These are phyloP conservation scores for Drosophila pseudoobscura DNA, from an alignment of 1,140 invertebrate genomes.

Conservation along the genomic window DNA sequence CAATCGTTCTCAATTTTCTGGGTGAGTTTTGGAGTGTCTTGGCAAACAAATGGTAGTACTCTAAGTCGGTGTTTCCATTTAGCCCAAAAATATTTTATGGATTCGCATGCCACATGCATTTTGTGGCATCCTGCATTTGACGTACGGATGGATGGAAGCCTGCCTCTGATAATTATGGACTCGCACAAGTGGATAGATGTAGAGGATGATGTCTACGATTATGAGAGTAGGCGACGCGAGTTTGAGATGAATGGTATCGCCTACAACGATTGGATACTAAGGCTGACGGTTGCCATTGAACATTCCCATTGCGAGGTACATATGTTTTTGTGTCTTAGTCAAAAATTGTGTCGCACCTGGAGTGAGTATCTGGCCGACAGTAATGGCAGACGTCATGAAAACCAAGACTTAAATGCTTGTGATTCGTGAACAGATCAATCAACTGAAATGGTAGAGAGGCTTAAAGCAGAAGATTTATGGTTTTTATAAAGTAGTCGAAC, in stretches of 20 bases:
- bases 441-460: conserved; percentile 15
- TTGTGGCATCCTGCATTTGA: conserved; percentile 59
- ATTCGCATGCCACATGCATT: conserved; percentile 63
- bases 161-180: conserved; percentile 48
- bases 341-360: conserved; percentile 37
- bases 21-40: conserved; percentile 40
- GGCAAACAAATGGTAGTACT: not conserved
- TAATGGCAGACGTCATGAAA: conserved; percentile 33
- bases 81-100: conserved; percentile 60
- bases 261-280: conserved; percentile 50
- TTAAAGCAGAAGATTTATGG: no score
- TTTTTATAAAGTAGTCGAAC: not conserved
- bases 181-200: conserved; percentile 26
- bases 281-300: conserved; percentile 61
- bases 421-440: conserved; percentile 2
- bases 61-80: not conserved
- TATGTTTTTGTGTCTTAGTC: conserved; percentile 7
- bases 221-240: conserved; percentile 26
- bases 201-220: conserved; percentile 42
- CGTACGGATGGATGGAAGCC: not conserved
- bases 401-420: conserved; percentile 2
- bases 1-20: conserved; percentile 59
- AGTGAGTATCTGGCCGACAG: conserved; percentile 46
- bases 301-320: conserved; percentile 69
- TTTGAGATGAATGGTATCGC: conserved; percentile 22